phyloP scores from a whole-genome alignment of 2,888 invertebrate genomes.

The Congeria kusceri region DNA sequence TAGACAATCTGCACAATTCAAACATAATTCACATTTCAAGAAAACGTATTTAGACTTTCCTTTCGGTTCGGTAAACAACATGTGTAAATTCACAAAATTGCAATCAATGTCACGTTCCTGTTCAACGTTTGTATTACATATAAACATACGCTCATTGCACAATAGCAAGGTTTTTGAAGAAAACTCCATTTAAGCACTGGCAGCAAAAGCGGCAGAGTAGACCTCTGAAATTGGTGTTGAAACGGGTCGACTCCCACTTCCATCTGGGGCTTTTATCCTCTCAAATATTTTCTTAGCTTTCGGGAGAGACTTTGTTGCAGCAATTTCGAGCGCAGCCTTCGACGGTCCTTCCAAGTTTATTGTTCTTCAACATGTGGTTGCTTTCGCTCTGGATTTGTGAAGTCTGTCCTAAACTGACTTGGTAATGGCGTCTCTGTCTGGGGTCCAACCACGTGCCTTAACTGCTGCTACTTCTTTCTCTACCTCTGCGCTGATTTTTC shows the following conservation, averaged over 20 bases:
- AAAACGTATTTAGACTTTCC: too few relatives aligned
- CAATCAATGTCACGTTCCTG: too few relatives aligned
- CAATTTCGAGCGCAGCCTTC: background rate
- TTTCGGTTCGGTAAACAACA: too few relatives aligned
- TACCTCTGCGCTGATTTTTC: constrained; percentile 3
- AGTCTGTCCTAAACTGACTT: background rate
- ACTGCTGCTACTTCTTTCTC: background rate
- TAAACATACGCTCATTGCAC: too few relatives aligned
- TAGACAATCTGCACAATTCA: too few relatives aligned
- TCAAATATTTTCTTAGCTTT: background rate
- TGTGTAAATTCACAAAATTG: too few relatives aligned
- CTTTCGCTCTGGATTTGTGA: background rate
- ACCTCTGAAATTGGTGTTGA: background rate
- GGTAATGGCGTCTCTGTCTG: background rate
- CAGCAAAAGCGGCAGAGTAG: background rate
- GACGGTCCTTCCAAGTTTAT: background rate
- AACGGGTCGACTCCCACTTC: background rate
- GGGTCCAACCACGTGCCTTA: background rate
- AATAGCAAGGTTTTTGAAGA: too few relatives aligned
- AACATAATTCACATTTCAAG: too few relatives aligned
- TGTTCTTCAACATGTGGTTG: background rate
- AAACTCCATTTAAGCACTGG: too few relatives aligned
- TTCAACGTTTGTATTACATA: too few relatives aligned
- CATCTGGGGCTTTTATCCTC: background rate
- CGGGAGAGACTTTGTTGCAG: background rate